Conservation (phyloP, 2,888 invertebrate genomes). For the Halocaridina rubra region DNA sequence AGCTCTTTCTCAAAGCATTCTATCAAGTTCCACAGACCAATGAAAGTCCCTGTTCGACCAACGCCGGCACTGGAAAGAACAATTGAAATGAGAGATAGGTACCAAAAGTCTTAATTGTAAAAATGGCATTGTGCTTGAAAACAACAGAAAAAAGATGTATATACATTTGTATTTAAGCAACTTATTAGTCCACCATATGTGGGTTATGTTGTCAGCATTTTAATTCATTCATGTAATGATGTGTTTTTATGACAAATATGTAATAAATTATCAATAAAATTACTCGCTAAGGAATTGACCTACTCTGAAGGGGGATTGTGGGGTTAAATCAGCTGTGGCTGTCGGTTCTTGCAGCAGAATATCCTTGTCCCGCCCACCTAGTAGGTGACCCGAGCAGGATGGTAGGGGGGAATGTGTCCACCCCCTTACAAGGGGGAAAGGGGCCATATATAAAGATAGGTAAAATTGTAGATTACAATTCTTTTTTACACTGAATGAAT, state of each 20-base stretch:
- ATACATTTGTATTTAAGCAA: neutral
- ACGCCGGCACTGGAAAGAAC: slow-evolving; percentile 53
- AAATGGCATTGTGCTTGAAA: neutral
- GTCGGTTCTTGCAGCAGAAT: too few species aligned
- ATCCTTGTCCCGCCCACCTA: too few species aligned
- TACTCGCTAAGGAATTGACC: too few species aligned
- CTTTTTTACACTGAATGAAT: too few species aligned
- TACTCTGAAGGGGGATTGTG: too few species aligned
- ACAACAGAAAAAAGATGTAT: neutral
- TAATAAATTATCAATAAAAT: too few species aligned
- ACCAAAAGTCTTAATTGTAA: neutral
- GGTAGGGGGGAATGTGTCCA: too few species aligned
- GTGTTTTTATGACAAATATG: neutral
- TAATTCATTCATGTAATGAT: neutral
- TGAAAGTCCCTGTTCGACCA: slow-evolving; percentile 62
- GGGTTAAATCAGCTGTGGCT: too few species aligned
- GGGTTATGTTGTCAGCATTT: neutral
- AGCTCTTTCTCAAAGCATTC: neutral
- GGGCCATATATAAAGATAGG: too few species aligned
- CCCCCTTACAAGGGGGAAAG: too few species aligned
- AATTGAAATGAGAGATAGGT: neutral
- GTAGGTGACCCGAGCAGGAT: too few species aligned
- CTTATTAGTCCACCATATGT: neutral
- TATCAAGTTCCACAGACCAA: slow-evolving; percentile 54
- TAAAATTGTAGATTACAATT: too few species aligned